Evolutionary conservation across 1,140 invertebrate genomes (phyloP), one percentile per base, ranked within the genome.

Genomic region (Drosophila bocqueti): DNA sequence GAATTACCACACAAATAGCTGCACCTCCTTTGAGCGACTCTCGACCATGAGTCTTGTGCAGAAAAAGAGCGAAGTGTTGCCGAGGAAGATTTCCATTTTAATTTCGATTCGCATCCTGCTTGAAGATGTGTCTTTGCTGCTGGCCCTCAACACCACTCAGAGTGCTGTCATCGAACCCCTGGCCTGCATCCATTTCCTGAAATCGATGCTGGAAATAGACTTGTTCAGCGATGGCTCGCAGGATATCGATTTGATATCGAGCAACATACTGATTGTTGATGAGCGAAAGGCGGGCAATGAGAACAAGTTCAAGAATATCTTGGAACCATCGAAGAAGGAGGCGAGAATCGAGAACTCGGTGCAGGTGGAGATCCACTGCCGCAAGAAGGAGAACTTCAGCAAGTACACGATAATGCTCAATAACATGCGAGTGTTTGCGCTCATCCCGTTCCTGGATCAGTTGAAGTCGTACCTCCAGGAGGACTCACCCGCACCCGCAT

Each of bases 341-440:
- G 91, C 93, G 9, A 66, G 80, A 26, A 38, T 92, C 71, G 93
- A 93, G 93, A 94, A 21, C 94, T 96, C 92, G 93, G 96, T 98
- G 9, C 97, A 98, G 93, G 97, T 96, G 0, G 97, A 98, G 93
- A 94, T 98, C 40, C 97, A 98, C 93, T 96, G 96, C 78, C 94
- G 96, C 31, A 96, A 95, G 89, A 93, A 96, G 13, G 93, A 93
- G 1, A 96, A 96, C 71, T 94, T 95, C n/a, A 95, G 95, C 0
- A 96, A 96, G 68, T 98, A 98, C 63, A 99, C 98, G 1, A 96
- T 99, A 61, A 93, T 99, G 21, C 94, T 99, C 4, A 99, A 99
- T 92, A 98, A 99, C 91, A 99, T 99, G 97, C 94, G 98, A 54
- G 93, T 99, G 7, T 98, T 99, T 94, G 96, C 97, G 0, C 96